Base-by-base conservation (phyloP, 2,113 vertebrate species). In the Gorsachius goisagi region DNA sequence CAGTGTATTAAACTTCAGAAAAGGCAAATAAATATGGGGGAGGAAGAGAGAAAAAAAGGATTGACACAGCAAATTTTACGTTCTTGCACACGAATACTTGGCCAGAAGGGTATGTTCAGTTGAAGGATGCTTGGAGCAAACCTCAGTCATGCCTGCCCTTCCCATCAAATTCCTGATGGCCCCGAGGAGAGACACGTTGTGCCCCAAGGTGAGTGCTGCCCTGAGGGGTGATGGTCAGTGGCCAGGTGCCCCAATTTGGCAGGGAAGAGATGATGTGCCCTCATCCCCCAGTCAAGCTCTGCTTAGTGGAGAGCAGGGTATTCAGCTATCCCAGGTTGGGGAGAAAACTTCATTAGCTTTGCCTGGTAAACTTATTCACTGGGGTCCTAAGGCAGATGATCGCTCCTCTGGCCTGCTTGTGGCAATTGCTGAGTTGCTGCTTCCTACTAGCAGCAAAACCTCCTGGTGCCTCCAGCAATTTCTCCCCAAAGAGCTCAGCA, bases 181-280 rank as follows among this genome's bases (percentile, higher is more conserved):
- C 50, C 21, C 16, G 3, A 49, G 21, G 56, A 82, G 45, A 53
- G 33, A 41, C 6, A 37, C 0, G 1, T 6, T 30, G 52, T 72
- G 45, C 47, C 30, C 71, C 83, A 49, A 5, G 62, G 55, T 39
- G 47, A 67, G 24, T 1, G 5, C 56, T 79, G n/a, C 47, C 44
- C 80, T 59, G 37, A 0, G 0, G 55, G 28, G 49, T 14, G 32
- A 68, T 7, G 33, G 4, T 3, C n/a, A 22, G 37, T 22, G 53
- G 9, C 9, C 0, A 0, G 22, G 14, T 45, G 37, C 52, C 33
- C 66, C 4, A 2, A 0, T 59, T 11, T 45, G 41, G 39, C 76
- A 75, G 28, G 53, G 35, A 44, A 59, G 74, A 55, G 49, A 6
- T 67, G 27, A 4, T 6, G 2, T 53, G 52, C 32, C 37, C 9